These are phyloP conservation scores for Molossus molossus DNA, from an alignment of 2,797 vertebrate genomes.

Conservation along the genomic window DNA sequence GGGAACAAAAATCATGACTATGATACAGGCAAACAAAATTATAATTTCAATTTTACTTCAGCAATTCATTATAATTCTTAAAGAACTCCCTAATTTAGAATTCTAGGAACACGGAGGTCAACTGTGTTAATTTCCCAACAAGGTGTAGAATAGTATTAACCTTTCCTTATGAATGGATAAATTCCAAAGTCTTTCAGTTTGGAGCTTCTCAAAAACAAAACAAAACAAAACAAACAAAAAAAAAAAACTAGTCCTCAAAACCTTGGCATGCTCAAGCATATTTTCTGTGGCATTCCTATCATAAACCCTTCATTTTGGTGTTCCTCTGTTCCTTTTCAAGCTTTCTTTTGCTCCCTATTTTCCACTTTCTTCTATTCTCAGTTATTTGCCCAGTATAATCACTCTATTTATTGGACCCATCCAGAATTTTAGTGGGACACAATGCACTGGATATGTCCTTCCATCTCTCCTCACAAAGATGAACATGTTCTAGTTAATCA, in stretches of 20 bases:
- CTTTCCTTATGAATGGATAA: neutral
- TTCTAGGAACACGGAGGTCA: neutral
- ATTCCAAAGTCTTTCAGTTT: neutral
- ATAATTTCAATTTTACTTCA: constrained; percentile 7
- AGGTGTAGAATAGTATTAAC: neutral
- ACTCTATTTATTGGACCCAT: neutral
- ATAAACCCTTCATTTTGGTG: neutral
- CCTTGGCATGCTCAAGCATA: neutral
- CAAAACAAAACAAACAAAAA: no score
- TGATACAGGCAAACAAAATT: neutral
- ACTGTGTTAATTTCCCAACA: neutral
- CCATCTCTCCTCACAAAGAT: neutral
- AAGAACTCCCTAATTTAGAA: neutral
- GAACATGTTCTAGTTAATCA: neutral
- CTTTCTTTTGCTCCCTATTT: neutral
- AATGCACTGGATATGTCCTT: neutral
- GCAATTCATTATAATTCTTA: neutral
- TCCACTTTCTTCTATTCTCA: neutral
- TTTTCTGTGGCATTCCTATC: neutral
- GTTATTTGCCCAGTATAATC: neutral
- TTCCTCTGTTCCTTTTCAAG: neutral
- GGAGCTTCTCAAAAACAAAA: neutral
- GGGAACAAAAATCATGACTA: neutral
- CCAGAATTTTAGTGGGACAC: neutral
- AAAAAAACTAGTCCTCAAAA: neutral